Evolutionary conservation across 2,113 vertebrate species (phyloP), one percentile per base, ranked within the genome.

Genomic region (Tautogolabrus adspersus): DNA sequence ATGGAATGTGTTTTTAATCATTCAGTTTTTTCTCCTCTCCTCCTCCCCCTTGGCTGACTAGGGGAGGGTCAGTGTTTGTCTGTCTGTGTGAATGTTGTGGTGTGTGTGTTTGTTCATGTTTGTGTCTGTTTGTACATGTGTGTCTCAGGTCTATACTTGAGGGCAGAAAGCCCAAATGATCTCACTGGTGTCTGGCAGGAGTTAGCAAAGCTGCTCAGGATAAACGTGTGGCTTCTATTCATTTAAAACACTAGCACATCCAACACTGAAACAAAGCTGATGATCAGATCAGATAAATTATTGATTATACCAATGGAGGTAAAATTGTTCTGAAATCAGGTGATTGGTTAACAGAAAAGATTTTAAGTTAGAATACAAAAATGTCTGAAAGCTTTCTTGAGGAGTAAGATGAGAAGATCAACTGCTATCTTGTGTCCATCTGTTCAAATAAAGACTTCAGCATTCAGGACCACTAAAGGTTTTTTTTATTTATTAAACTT

Each of bases 1-100:
- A 75, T 84, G 85, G 92, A 93, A 91, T 91, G 91, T 94, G 92
- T 94, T 94, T 93, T 92, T 91, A 88, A 93, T 92, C 88, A 73
- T 75, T 75, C 56, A 47, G 30, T 47, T 67, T 66, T 66, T 59
- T 79, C 75, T 22, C 42, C 10, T 0, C 47, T 61, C 61, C 51
- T 38, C 49, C 47, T 47, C 56, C 54, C 69, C 26, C 66, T 63
- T 68, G 82, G 72, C 47, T 42, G 64, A 83, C 72, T 21, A 60
- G 72, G 68, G 78, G 72, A 73, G 80, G 87, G 83, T 85, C 83
- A 79, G 75, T 92, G 86, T 93, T 89, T 91, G 86, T 85, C 70
- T 87, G 83, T 88, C 82, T 92, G 86, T 82, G 77, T 85, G 77
- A 87, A 84, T 70, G 74, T 83, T 79, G 82, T 49, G 68, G 72